These are phyloP conservation scores for Heliothis virescens DNA, from an alignment of 1,140 invertebrate genomes.

Conservation along the genomic window DNA sequence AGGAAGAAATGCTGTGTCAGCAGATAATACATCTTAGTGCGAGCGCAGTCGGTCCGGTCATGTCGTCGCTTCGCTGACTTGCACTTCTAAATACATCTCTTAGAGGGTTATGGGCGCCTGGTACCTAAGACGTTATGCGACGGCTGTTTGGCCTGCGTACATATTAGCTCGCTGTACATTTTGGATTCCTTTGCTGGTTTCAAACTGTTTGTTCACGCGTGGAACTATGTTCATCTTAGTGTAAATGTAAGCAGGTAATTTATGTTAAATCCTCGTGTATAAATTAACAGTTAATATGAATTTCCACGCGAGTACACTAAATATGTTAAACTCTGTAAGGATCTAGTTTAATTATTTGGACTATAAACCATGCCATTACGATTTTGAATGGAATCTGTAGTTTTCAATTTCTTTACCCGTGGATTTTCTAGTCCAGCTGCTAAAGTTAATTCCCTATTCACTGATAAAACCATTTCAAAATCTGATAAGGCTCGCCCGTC, in stretches of 20 bases:
- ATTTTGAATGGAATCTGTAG: no score
- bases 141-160: constrained; percentile 7
- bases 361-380: no score
- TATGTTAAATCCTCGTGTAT: no score
- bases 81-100: constrained; percentile 42
- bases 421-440: no score
- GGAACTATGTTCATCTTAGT: background rate
- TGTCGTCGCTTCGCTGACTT: constrained; percentile 34
- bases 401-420: no score
- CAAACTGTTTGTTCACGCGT: background rate
- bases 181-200: background rate
- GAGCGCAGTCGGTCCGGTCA: constrained; percentile 30
- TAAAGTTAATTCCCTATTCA: no score
- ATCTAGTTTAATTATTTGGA: no score
- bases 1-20: constrained; percentile 15
- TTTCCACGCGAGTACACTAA: no score
- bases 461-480: background rate
- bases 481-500: background rate
- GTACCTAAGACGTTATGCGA: constrained; percentile 3
- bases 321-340: no score
- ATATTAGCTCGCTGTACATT: constrained; percentile 17
- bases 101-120: constrained; percentile 18
- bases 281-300: no score
- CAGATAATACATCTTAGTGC: constrained; percentile 33
- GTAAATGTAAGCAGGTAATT: no score